A percentile compares a stretch with the other conserved stretches of the same genome.
phyloP scores from a whole-genome alignment of 2,888 invertebrate species.

The Caradrina kadenii region DNA sequence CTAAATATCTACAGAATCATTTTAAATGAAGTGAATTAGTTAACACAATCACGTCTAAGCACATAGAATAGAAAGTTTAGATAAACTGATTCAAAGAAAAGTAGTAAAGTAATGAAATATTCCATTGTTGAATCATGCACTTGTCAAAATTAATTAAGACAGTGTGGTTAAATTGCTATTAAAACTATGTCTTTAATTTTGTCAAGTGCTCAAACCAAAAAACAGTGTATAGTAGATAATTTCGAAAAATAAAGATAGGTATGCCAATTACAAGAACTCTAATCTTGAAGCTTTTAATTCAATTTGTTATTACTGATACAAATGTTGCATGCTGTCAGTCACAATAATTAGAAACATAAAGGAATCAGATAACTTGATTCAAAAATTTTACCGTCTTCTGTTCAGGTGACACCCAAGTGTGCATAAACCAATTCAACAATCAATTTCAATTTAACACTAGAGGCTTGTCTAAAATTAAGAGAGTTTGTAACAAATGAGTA shows the following conservation, averaged over 20 bases:
- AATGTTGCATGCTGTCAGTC: constrained; percentile 88
- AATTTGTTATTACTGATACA: constrained; percentile 79
- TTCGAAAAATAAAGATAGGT: constrained; percentile 81
- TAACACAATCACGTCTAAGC: constrained; percentile 89
- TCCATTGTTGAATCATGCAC: constrained; percentile 60
- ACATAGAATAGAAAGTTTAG: constrained; percentile 73
- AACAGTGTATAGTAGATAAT: constrained; percentile 71
- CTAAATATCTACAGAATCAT: constrained; percentile 85
- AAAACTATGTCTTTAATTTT: constrained; percentile 62
- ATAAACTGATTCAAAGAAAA: constrained; percentile 61
- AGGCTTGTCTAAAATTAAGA: constrained; percentile 30
- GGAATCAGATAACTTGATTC: constrained; percentile 74
- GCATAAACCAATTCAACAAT: constrained; percentile 86
- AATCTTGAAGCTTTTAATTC: constrained; percentile 80
- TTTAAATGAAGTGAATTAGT: constrained; percentile 79
- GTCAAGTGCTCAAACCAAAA: constrained; percentile 68
- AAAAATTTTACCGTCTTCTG: constrained; percentile 89
- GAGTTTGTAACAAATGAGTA: constrained; percentile 12
- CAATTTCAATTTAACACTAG: constrained; percentile 69
- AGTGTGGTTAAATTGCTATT: constrained; percentile 1
- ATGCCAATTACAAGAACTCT: constrained; percentile 86
- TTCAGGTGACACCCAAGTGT: constrained; percentile 86
- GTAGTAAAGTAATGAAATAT: constrained; percentile 54
- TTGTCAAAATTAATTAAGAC: constrained; percentile 71
- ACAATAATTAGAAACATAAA: constrained; percentile 84